Percentiles rank a stretch among this genome's conserved stretches.
phyloP scores from a whole-genome alignment of 2,113 vertebrate genomes.

The Coptodon bakossiorum region DNA sequence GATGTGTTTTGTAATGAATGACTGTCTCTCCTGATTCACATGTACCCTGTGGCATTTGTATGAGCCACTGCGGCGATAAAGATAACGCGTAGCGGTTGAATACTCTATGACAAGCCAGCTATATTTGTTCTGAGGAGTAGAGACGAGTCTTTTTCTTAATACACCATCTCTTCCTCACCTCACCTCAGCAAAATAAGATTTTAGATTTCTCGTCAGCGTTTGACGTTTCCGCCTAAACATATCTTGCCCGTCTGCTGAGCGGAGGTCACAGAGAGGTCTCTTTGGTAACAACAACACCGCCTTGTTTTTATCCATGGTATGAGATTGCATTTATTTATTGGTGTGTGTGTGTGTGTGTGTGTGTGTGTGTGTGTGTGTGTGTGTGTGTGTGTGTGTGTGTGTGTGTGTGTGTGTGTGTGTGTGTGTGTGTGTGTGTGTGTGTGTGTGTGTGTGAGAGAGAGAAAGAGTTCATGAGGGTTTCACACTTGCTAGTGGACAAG shows the following conservation, averaged over 20 bases:
- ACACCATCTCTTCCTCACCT: background rate
- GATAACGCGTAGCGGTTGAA: background rate
- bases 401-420: too few relatives aligned
- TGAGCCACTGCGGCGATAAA: background rate
- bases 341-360: background rate
- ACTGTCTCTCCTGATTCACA: background rate
- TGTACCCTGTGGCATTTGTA: background rate
- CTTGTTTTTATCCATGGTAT: background rate
- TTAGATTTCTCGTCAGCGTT: background rate
- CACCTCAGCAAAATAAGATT: background rate
- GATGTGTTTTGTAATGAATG: background rate
- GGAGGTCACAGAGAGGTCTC: background rate
- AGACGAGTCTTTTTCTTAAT: background rate
- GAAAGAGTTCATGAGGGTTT: background rate
- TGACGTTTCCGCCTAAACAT: background rate
- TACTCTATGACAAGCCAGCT: background rate
- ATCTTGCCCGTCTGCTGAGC: background rate
- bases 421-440: background rate
- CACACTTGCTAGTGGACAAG: constrained; percentile 10
- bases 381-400: too few relatives aligned
- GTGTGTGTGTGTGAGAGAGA: background rate
- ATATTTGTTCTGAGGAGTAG: background rate
- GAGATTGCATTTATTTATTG: background rate
- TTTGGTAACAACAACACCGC: background rate
- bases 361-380: background rate